Evolutionary conservation across 2,888 invertebrate genomes (phyloP), one percentile per base, ranked within the genome.

Genomic region (Catocala fraxini): DNA sequence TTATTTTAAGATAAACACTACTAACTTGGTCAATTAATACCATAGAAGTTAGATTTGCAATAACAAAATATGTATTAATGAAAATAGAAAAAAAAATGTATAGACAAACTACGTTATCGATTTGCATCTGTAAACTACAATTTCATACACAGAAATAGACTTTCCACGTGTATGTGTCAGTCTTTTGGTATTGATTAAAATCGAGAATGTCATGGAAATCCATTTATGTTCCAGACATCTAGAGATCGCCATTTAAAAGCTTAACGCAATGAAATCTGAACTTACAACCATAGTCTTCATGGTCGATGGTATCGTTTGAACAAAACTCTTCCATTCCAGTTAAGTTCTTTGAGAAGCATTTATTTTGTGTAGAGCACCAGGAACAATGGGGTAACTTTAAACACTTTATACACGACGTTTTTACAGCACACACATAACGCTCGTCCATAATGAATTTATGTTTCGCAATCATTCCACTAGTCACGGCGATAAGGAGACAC

Each of bases 381-480:
- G 92, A 87, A 77, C 94, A 94, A 59, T 92, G 93, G 41, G 85
- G 70, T 33, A 93, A 75, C 34, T 79, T 82, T 9, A 94, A 79
- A 71, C 94, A 94, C 33, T 88, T 85, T n/a, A 82, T 59, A 69
- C 94, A 94, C 2, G 86, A 81, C 9, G 57, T 77, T 75, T 93
- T 94, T n/a, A 92, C 86, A 45, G 71, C 78, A 68, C 94, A 94
- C 65, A 93, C 82, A 82, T 84, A 89, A 39, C 83, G 81, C 52
- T 92, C 84, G 57, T 90, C 84, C 57, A 93, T 76, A 12, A 75
- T 63, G 57, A 83, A 80, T 39, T 82, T 68, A 57, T 70, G 68
- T 51, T 56, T 57, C 6, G 77, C 78, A 55, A 65, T 54, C 53
- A 65, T 73, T 0, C 71, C 79, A 46, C 54, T 66, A n/a, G 78